Conservation (phyloP, 2,888 invertebrate species). For the Apotomis turbidana region DNA sequence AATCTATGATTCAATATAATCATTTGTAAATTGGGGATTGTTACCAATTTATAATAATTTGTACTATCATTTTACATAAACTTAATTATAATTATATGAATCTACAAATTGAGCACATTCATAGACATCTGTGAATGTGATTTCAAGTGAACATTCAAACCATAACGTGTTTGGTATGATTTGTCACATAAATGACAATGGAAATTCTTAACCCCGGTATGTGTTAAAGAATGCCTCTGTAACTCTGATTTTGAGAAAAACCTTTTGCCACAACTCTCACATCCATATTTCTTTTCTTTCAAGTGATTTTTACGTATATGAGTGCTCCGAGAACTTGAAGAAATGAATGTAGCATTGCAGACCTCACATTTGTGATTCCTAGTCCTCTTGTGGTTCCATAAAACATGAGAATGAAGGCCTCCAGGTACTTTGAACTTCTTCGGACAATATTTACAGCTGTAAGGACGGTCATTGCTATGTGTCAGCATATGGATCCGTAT, state of each 20-base stretch:
- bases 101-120: constrained; percentile 39
- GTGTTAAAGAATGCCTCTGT: constrained; percentile 74
- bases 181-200: constrained; percentile 79
- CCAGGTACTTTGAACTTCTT: constrained; percentile 79
- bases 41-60: background rate
- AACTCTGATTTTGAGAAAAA: constrained; percentile 78
- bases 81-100: too few relatives aligned
- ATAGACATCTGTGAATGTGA: constrained; percentile 61
- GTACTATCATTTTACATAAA: constrained; percentile 9
- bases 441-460: constrained; percentile 77
- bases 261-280: constrained; percentile 74
- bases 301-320: constrained; percentile 78
- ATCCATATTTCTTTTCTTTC: constrained; percentile 77
- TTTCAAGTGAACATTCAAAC: constrained; percentile 77
- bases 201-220: constrained; percentile 78
- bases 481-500: constrained; percentile 78
- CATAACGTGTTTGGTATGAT: constrained; percentile 78
- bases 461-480: constrained; percentile 69
- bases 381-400: constrained; percentile 78
- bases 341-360: constrained; percentile 77
- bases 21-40: background rate
- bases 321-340: constrained; percentile 74
- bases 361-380: constrained; percentile 78
- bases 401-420: constrained; percentile 72
- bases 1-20: background rate